Percentiles rank a stretch among this genome's conserved stretches.
Conservation (phyloP, 2,113 vertebrate genomes). For the Damaliscus lunatus region DNA sequence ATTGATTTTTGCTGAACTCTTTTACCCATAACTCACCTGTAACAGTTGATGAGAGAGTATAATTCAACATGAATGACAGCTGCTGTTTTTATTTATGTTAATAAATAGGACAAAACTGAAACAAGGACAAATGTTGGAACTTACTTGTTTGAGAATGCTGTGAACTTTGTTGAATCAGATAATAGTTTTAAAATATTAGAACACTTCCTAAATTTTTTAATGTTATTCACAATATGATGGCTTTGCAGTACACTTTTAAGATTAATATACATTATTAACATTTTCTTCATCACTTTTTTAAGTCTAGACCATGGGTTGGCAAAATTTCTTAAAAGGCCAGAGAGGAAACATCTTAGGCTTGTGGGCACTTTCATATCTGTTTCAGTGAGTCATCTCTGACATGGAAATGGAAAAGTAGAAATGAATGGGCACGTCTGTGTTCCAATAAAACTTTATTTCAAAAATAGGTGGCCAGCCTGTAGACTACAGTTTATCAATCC, state of each 20-base stretch:
- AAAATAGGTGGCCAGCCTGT: neutral
- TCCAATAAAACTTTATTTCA: neutral
- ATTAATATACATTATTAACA: neutral
- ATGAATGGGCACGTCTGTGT: neutral
- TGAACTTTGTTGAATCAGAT: neutral
- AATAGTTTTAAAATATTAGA: neutral
- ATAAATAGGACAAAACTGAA: neutral
- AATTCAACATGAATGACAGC: neutral
- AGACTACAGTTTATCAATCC: neutral
- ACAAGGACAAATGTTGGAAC: neutral
- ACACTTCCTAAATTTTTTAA: neutral
- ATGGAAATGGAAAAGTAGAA: neutral
- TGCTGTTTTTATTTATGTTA: neutral
- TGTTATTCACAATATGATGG: neutral
- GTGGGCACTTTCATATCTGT: neutral
- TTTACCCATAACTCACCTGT: neutral
- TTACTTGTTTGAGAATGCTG: neutral
- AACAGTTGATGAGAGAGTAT: neutral
- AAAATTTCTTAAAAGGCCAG: neutral
- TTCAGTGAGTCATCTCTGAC: neutral
- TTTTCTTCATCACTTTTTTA: neutral
- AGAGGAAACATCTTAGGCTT: neutral
- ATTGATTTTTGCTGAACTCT: neutral
- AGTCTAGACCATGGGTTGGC: neutral
- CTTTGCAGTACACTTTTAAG: neutral